Evolutionary conservation across 64 coral and sea anemone species (phyloP).

Genomic region (Trachythela sp.): DNA sequence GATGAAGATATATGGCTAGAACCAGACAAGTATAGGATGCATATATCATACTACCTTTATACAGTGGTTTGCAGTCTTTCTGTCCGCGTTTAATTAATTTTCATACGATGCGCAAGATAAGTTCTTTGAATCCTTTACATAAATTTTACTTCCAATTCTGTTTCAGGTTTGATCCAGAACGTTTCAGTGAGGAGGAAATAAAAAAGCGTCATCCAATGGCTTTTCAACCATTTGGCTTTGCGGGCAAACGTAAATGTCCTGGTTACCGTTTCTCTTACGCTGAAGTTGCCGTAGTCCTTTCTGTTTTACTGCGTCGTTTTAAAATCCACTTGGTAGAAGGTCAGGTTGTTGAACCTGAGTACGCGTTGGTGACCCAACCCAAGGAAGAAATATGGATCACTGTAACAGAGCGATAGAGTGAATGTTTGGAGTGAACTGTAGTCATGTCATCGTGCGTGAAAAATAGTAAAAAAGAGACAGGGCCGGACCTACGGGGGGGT

Average conservation of each 20-base stretch:
- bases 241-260: constrained; percentile 89
- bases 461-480: too few species aligned
- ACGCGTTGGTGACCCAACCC: constrained; percentile 67
- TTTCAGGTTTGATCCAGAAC: constrained; percentile 92
- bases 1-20: neutral
- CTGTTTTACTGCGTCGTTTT: constrained; percentile 68
- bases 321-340: constrained; percentile 77
- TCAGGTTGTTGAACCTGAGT: constrained; percentile 66
- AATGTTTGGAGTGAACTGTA: too few species aligned
- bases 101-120: too few species aligned
- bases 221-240: constrained; percentile 87
- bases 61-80: too few species aligned
- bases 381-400: constrained; percentile 85
- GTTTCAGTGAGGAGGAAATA: constrained; percentile 63
- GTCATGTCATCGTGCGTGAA: too few species aligned
- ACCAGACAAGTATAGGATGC: neutral
- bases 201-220: constrained; percentile 61
- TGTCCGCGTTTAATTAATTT: too few species aligned
- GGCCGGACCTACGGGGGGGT: too few species aligned
- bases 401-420: constrained; percentile 58
- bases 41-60: too few species aligned
- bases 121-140: too few species aligned
- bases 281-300: constrained; percentile 75
- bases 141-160: neutral
- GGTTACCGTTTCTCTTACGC: constrained; percentile 76